A percentile compares a stretch with the other conserved stretches of the same genome.
phyloP scores from a whole-genome alignment of 1,140 invertebrate genomes.

The Papilio polytes region DNA sequence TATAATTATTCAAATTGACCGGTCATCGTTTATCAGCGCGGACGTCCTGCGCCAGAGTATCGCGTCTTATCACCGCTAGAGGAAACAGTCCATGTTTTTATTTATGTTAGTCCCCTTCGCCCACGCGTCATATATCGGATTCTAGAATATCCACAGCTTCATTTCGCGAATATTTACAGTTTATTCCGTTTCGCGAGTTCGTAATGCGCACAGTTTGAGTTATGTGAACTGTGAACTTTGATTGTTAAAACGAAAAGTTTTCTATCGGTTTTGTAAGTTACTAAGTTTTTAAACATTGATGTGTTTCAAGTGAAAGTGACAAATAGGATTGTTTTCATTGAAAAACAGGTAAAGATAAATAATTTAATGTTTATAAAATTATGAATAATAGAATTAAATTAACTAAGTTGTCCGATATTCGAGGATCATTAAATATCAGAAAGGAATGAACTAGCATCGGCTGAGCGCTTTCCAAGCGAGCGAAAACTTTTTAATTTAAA shows the following conservation, averaged over 20 bases:
- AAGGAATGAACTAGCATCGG: constrained; percentile 58
- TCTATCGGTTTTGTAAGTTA: neutral
- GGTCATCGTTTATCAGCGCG: constrained; percentile 71
- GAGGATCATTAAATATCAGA: constrained; percentile 67
- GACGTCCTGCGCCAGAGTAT: constrained; percentile 69
- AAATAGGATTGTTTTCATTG: constrained; percentile 12
- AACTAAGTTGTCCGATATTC: constrained; percentile 56
- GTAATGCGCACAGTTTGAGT: constrained; percentile 41
- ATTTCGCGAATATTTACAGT: constrained; percentile 56
- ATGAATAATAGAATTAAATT: neutral
- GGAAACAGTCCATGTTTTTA: constrained; percentile 79
- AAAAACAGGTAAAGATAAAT: neutral
- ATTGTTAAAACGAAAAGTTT: too few species aligned
- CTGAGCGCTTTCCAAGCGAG: constrained; percentile 53
- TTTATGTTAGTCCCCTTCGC: constrained; percentile 65
- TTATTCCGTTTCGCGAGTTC: constrained; percentile 47
- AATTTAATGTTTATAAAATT: neutral
- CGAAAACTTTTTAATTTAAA: constrained; percentile 77
- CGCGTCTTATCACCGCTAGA: constrained; percentile 62
- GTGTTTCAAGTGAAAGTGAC: neutral
- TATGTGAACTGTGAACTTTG: neutral
- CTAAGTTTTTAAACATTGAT: neutral
- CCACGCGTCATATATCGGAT: constrained; percentile 51
- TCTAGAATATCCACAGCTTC: constrained; percentile 64
- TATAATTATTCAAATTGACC: constrained; percentile 62